phyloP scores from a whole-genome alignment of 2,113 vertebrate genomes.

The Buteo buteo region DNA sequence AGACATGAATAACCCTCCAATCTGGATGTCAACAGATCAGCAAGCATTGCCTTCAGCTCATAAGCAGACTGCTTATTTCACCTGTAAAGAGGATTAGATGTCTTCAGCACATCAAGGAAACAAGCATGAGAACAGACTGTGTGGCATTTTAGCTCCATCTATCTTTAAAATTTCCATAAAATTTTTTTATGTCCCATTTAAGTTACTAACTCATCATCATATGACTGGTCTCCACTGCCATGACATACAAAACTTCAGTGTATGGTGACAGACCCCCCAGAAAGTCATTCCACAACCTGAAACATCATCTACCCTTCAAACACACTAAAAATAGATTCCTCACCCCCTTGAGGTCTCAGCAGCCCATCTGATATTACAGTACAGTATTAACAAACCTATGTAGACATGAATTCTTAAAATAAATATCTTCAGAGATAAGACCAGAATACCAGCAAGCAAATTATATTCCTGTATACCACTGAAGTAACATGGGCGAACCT shows the following conservation, averaged over 20 bases:
- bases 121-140: background rate
- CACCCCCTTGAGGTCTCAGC: slow-evolving; percentile 65
- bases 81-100: slow-evolving; percentile 34
- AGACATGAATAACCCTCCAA: background rate
- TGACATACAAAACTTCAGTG: slow-evolving; percentile 56
- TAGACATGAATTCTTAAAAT: slow-evolving; percentile 68
- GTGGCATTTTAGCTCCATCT: background rate
- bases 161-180: slow-evolving; percentile 38
- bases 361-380: slow-evolving; percentile 73
- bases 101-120: slow-evolving; percentile 39
- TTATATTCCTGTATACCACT: background rate
- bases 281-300: slow-evolving; percentile 71
- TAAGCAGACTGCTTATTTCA: slow-evolving; percentile 43
- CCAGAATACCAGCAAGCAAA: slow-evolving; percentile 36
- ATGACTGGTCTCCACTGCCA: slow-evolving; percentile 49
- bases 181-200: slow-evolving; percentile 43
- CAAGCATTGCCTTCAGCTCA: slow-evolving; percentile 23
- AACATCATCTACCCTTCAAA: slow-evolving; percentile 73
- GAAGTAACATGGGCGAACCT: background rate
- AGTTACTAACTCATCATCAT: slow-evolving; percentile 56
- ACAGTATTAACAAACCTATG: slow-evolving; percentile 67
- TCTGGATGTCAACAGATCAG: slow-evolving; percentile 41
- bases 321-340: slow-evolving; percentile 73
- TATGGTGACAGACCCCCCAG: slow-evolving; percentile 59
- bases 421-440: slow-evolving; percentile 64